These are phyloP conservation scores for Neoniphon sammara DNA, from an alignment of 2,797 vertebrate species.

Conservation along the genomic window DNA sequence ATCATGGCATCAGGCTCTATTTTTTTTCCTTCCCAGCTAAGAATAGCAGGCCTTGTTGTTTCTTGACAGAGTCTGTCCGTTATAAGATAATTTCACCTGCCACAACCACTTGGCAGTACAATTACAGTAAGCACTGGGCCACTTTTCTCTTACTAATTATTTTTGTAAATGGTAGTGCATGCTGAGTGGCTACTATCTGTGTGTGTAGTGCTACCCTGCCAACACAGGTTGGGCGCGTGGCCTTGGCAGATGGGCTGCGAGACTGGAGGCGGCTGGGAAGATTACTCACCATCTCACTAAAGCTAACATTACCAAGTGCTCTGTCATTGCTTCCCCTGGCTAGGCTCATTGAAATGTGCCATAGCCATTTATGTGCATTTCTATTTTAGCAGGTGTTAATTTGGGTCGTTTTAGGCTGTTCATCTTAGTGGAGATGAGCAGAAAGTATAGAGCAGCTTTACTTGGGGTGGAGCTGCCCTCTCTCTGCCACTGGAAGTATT, in stretches of 20 bases:
- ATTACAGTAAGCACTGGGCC: slow-evolving; percentile 11
- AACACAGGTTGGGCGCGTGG: slow-evolving; percentile 52
- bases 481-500: not conserved
- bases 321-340: slow-evolving; percentile 30
- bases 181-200: slow-evolving; percentile 48
- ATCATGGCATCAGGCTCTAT: not conserved
- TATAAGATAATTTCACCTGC: slow-evolving; percentile 11
- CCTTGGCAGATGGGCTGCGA: slow-evolving; percentile 76
- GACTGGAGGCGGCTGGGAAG: slow-evolving; percentile 76
- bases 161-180: slow-evolving; percentile 21
- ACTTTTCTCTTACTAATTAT: slow-evolving; percentile 35
- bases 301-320: slow-evolving; percentile 37
- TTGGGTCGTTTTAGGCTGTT: slow-evolving; percentile 30
- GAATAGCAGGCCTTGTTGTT: slow-evolving; percentile 41
- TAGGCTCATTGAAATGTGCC: not conserved
- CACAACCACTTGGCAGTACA: not conserved
- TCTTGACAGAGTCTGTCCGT: not conserved
- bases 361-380: not conserved
- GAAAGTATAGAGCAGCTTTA: not conserved
- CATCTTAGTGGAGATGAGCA: not conserved
- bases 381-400: slow-evolving; percentile 42
- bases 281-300: slow-evolving; percentile 70
- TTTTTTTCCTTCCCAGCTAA: slow-evolving; percentile 5
- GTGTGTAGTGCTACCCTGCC: slow-evolving; percentile 66
- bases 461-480: not conserved